A percentile compares a stretch with the other conserved stretches of the same genome.
Evolutionary conservation across 2,888 invertebrate species (phyloP).

Genomic region (Acheta domesticus): DNA sequence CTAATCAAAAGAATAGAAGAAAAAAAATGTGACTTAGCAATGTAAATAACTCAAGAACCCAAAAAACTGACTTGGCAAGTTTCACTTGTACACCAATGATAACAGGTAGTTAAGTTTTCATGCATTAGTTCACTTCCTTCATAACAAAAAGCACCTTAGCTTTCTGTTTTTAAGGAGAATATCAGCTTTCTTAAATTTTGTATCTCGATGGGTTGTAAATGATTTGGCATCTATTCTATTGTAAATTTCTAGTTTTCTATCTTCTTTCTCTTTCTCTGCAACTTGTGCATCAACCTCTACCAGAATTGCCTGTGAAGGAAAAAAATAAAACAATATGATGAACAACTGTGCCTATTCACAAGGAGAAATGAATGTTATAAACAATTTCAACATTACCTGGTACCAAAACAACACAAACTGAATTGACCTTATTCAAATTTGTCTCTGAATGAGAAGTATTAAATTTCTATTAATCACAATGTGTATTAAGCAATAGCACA

Average conservation of each 20-base stretch:
- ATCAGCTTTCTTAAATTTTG: constrained; percentile 91
- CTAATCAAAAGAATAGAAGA: no score
- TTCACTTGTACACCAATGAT: neutral
- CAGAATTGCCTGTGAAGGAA: constrained; percentile 65
- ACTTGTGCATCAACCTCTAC: constrained; percentile 90
- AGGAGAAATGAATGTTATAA: neutral
- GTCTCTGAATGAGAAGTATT: no score
- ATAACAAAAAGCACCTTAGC: constrained; percentile 57
- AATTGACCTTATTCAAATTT: no score
- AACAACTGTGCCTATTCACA: neutral
- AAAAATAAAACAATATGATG: constrained; percentile 26
- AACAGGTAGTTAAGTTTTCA: neutral
- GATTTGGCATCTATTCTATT: constrained; percentile 90
- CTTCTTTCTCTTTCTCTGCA: constrained; percentile 85
- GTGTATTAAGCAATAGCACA: no score
- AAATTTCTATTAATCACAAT: no score
- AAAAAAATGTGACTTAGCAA: neutral
- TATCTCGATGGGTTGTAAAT: constrained; percentile 75
- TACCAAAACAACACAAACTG: no score
- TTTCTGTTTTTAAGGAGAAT: constrained; percentile 78
- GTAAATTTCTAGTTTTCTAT: constrained; percentile 87
- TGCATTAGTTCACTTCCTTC: neutral
- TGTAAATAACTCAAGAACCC: neutral
- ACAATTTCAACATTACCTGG: neutral
- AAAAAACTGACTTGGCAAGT: neutral